Percentiles rank a stretch among this genome's conserved stretches.
phyloP scores from a whole-genome alignment of 1,140 invertebrate genomes.

The Tyrophagus putrescentiae region DNA sequence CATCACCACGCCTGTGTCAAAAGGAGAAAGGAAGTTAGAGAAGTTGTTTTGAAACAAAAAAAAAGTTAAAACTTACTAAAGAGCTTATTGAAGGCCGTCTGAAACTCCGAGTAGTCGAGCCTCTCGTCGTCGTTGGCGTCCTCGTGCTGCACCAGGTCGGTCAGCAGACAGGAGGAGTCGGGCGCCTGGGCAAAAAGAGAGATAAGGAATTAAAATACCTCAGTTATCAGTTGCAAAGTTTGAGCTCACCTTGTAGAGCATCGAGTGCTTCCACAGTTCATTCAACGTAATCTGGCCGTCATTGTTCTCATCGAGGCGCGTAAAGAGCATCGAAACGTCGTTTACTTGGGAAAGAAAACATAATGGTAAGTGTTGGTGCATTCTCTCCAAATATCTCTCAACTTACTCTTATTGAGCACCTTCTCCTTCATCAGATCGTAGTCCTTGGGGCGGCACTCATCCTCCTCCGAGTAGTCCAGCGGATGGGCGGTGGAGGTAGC shows the following conservation, averaged over 20 bases:
- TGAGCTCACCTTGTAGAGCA: slow-evolving; percentile 18
- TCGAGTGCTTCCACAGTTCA: slow-evolving; percentile 24
- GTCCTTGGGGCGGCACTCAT: slow-evolving; percentile 23
- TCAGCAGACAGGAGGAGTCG: slow-evolving; percentile 21
- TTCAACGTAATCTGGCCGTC: slow-evolving; percentile 23
- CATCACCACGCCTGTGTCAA: slow-evolving; percentile 22
- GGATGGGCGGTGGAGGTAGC: background rate
- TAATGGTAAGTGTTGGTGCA: background rate
- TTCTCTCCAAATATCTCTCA: background rate
- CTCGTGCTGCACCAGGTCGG: slow-evolving; percentile 24
- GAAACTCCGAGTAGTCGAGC: slow-evolving; percentile 24
- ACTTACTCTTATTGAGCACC: slow-evolving; percentile 22
- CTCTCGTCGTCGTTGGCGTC: slow-evolving; percentile 23
- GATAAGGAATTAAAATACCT: background rate
- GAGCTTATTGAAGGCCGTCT: slow-evolving; percentile 23
- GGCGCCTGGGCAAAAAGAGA: slow-evolving; percentile 12
- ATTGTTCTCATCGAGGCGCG: slow-evolving; percentile 20
- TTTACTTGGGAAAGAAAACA: slow-evolving; percentile 15
- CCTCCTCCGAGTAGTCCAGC: slow-evolving; percentile 10
- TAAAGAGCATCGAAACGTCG: slow-evolving; percentile 22
- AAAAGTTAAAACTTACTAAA: slow-evolving; percentile 17
- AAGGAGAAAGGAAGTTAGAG: background rate
- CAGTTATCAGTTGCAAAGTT: background rate
- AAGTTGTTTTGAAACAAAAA: background rate
- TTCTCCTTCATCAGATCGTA: slow-evolving; percentile 25